These are phyloP conservation scores for Sylvilagus floridanus DNA, from an alignment of 2,797 vertebrate genomes.

Conservation along the genomic window DNA sequence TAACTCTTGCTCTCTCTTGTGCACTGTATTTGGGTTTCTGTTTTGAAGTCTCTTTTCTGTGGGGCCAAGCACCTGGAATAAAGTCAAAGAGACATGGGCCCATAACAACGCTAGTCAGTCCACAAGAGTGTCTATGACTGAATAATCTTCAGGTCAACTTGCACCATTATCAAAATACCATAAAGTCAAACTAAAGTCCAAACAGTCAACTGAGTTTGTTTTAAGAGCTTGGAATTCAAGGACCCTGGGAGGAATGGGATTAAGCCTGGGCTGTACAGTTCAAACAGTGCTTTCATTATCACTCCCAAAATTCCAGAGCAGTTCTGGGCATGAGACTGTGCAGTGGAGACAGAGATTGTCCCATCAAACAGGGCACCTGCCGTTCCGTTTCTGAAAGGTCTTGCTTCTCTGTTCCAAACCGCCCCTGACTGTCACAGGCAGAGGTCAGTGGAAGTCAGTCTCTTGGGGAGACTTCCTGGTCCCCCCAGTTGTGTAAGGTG, in stretches of 20 bases:
- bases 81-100: too few species aligned
- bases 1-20: not conserved
- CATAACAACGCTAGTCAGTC: not conserved
- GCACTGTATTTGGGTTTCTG: not conserved
- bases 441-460: not conserved
- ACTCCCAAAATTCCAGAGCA: not conserved
- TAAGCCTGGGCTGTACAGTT: not conserved
- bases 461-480: not conserved
- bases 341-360: not conserved
- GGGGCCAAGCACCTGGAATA: too few species aligned
- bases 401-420: not conserved
- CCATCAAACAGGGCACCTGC: too few species aligned
- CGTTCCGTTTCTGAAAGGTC: not conserved
- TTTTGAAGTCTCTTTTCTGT: too few species aligned
- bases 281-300: not conserved
- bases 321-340: not conserved
- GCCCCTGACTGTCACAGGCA: not conserved
- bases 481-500: not conserved
- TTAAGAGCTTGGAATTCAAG: slow-evolving; percentile 14
- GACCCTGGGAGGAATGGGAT: not conserved
- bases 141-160: slow-evolving; percentile 49
- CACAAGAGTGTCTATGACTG: not conserved
- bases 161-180: slow-evolving; percentile 15
- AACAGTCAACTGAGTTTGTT: not conserved
- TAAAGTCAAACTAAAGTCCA: slow-evolving; percentile 13